Evolutionary conservation across 2,113 vertebrate genomes (phyloP).

Genomic region (Heterochromis multidens): DNA sequence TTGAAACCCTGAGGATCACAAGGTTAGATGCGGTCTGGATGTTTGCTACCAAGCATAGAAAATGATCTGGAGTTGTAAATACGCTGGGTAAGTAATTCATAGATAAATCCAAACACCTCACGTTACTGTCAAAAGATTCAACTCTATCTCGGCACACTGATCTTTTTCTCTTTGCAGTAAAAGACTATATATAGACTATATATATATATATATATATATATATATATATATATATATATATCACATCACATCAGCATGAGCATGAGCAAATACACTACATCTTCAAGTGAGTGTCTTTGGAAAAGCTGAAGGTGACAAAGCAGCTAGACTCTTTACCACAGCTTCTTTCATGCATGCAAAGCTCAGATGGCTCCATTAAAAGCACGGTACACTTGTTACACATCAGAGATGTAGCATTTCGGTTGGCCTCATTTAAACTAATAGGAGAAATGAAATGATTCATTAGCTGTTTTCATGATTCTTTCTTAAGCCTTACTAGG

Average conservation of each 20-base stretch:
- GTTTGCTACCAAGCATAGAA: background rate
- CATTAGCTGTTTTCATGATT: constrained; percentile 5
- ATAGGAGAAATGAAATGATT: constrained; percentile 4
- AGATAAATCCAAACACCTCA: background rate
- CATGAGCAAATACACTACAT: background rate
- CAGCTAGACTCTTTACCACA: background rate
- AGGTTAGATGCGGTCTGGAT: background rate
- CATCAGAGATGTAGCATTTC: background rate
- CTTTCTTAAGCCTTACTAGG: background rate
- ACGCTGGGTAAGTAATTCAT: background rate
- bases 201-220: too few relatives aligned
- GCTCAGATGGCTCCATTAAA: constrained; percentile 35
- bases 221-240: too few relatives aligned
- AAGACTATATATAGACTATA: background rate
- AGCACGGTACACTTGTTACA: constrained; percentile 9
- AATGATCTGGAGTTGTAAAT: background rate
- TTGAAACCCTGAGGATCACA: background rate
- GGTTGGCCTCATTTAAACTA: constrained; percentile 24
- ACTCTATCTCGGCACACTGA: background rate
- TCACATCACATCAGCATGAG: background rate
- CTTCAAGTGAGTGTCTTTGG: background rate
- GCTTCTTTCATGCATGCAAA: constrained; percentile 12
- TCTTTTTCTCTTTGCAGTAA: background rate
- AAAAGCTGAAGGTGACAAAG: constrained; percentile 32
- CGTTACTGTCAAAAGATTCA: background rate